These are phyloP conservation scores for Epinotia nisella DNA, from an alignment of 2,888 invertebrate genomes.

Conservation along the genomic window DNA sequence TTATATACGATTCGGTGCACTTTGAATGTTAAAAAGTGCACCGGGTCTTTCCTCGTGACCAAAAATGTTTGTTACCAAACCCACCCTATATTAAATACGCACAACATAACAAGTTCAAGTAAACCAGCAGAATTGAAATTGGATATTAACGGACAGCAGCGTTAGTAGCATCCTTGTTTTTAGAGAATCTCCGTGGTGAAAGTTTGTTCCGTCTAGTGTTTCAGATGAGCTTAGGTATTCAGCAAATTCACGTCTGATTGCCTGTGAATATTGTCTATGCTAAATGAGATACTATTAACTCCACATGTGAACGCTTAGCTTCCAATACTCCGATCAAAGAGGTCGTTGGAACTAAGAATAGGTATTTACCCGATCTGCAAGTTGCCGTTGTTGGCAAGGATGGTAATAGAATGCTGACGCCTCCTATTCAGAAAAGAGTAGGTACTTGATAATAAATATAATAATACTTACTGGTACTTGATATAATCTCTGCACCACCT, in stretches of 20 bases:
- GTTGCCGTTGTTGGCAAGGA: no score
- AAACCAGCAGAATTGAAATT: constrained; percentile 20
- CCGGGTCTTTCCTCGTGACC: not conserved
- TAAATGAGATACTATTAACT: constrained; percentile 6
- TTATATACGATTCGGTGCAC: no score
- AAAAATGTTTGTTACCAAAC: not conserved
- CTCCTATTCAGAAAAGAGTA: no score
- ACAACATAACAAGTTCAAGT: not conserved
- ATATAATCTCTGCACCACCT: no score
- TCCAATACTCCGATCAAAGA: constrained; percentile 4
- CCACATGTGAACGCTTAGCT: not conserved
- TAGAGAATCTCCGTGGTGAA: constrained; percentile 22
- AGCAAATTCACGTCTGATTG: constrained; percentile 1
- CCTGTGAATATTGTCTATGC: constrained; percentile 29
- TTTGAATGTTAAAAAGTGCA: not conserved
- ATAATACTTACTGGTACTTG: no score
- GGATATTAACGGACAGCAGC: constrained; percentile 1
- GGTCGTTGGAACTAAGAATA: not conserved
- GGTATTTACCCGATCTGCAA: not conserved
- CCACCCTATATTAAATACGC: not conserved
- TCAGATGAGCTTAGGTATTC: constrained; percentile 14
- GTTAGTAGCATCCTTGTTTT: constrained; percentile 13
- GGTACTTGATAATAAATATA: no score
- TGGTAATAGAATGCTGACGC: no score
- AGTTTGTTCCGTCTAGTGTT: constrained; percentile 23